phyloP scores from a whole-genome alignment of 2,113 vertebrate species.

The Python bivittatus region DNA sequence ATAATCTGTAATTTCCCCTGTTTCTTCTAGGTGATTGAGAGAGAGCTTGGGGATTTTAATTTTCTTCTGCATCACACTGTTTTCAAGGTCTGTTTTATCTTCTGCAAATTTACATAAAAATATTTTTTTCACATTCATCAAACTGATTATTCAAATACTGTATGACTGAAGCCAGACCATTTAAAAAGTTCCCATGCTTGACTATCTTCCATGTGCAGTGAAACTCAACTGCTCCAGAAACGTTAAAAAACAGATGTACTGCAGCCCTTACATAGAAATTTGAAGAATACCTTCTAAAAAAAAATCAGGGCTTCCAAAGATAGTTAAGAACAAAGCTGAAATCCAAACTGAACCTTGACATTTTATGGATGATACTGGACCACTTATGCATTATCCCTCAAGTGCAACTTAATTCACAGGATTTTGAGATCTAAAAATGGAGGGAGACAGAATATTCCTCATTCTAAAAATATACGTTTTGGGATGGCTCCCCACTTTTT shows the following conservation, averaged over 20 bases:
- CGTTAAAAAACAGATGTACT: background rate
- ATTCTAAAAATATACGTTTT: background rate
- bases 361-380: background rate
- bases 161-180: constrained; percentile 62
- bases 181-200: constrained; percentile 42
- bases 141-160: constrained; percentile 59
- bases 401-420: background rate
- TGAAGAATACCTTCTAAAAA: background rate
- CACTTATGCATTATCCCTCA: background rate
- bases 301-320: background rate
- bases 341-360: background rate
- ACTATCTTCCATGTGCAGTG: constrained; percentile 22
- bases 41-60: constrained; percentile 99
- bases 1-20: constrained; percentile 88
- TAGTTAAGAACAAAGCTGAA: background rate
- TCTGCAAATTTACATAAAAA: constrained; percentile 77
- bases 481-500: background rate
- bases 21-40: constrained; percentile 89
- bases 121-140: constrained; percentile 68
- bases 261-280: background rate
- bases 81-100: constrained; percentile 93
- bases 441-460: background rate
- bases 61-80: constrained; percentile 99
- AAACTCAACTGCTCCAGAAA: constrained; percentile 7
- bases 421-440: background rate